These are phyloP conservation scores for Sweltsa coloradensis DNA, from an alignment of 1,140 invertebrate genomes.

Conservation along the genomic window DNA sequence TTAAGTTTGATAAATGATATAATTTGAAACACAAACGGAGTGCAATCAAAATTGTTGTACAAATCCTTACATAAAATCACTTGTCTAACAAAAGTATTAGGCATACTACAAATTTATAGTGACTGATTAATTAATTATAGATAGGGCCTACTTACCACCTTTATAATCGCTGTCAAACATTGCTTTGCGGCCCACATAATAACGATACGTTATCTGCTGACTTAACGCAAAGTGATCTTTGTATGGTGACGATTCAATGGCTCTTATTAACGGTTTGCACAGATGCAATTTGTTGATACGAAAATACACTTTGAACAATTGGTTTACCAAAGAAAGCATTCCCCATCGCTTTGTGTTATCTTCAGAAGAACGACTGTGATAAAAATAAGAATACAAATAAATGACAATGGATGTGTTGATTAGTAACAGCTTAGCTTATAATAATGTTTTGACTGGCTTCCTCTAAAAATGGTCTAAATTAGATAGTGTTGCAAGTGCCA, in stretches of 20 bases:
- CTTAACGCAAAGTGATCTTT: slow-evolving; percentile 79
- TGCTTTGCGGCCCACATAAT: slow-evolving; percentile 91
- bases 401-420: background rate
- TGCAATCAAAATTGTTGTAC: too few species aligned
- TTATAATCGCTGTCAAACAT: slow-evolving; percentile 98
- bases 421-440: background rate
- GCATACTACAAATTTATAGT: too few species aligned
- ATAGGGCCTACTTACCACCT: slow-evolving; percentile 47
- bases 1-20: too few species aligned
- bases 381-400: slow-evolving; percentile 9
- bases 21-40: too few species aligned
- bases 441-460: background rate
- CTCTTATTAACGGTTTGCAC: slow-evolving; percentile 91
- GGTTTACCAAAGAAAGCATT: slow-evolving; percentile 92
- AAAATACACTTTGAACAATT: slow-evolving; percentile 96
- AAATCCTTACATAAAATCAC: too few species aligned
- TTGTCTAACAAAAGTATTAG: too few species aligned
- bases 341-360: slow-evolving; percentile 89
- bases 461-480: too few species aligned
- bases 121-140: too few species aligned
- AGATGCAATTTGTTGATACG: slow-evolving; percentile 93
- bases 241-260: slow-evolving; percentile 82
- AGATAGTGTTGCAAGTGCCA: too few species aligned
- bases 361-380: slow-evolving; percentile 55
- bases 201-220: slow-evolving; percentile 89